A percentile compares a stretch with the other conserved stretches of the same genome.
These are phyloP conservation scores for Xestoiulus laeticollis DNA, from an alignment of 2,888 invertebrate species.

Conservation along the genomic window DNA sequence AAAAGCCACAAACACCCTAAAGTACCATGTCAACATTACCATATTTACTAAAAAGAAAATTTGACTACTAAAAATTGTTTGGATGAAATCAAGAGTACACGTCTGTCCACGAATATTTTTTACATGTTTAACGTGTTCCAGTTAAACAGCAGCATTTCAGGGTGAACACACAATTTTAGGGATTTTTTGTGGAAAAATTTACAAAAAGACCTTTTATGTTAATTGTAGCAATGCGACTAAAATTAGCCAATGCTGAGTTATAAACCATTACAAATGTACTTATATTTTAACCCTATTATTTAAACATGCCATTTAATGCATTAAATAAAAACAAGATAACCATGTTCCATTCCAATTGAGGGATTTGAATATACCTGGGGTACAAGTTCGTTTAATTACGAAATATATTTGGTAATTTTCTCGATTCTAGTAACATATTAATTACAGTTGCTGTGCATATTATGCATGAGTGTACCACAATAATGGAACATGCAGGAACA, in stretches of 20 bases:
- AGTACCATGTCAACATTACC: constrained; percentile 20
- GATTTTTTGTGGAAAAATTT: background rate
- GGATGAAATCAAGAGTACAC: background rate
- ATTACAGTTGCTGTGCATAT: background rate
- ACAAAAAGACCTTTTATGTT: background rate
- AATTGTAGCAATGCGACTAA: background rate
- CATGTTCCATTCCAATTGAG: background rate
- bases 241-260: background rate
- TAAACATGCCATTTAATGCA: background rate
- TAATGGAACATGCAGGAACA: too few relatives aligned
- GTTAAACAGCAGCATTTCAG: background rate
- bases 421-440: background rate
- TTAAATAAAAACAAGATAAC: background rate
- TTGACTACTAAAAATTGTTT: background rate
- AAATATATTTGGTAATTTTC: background rate
- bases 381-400: background rate
- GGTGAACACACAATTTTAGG: background rate
- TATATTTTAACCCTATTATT: too few relatives aligned
- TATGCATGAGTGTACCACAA: background rate
- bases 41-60: constrained; percentile 7
- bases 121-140: background rate
- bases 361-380: background rate
- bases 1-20: constrained; percentile 38
- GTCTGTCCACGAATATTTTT: background rate
- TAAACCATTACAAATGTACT: too few relatives aligned